Percentiles rank a stretch among this genome's conserved stretches.
Evolutionary conservation across 1,140 invertebrate genomes (phyloP).

Genomic region (Pogonomyrmex californicus): DNA sequence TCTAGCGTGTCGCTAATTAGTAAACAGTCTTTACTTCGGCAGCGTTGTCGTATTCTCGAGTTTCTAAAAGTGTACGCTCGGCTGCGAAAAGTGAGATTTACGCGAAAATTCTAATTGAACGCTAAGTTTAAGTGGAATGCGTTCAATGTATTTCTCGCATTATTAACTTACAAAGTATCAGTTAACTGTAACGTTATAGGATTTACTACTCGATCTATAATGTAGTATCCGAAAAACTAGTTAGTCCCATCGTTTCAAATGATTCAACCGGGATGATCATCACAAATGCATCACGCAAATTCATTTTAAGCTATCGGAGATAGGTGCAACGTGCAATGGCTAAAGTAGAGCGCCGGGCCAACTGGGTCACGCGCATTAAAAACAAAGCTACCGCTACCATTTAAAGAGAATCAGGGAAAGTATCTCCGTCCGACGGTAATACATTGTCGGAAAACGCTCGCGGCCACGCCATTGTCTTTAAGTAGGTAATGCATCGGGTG

Average conservation of each 20-base stretch:
- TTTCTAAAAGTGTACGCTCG: neutral
- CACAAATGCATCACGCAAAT: conserved; percentile 39
- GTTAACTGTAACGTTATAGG: neutral
- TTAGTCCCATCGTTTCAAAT: neutral
- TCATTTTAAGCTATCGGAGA: conserved; percentile 66
- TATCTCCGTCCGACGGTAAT: conserved; percentile 70
- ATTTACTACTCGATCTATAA: conserved; percentile 6
- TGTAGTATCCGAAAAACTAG: neutral
- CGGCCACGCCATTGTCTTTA: conserved; percentile 75
- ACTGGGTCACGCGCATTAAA: conserved; percentile 78
- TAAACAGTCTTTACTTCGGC: neutral
- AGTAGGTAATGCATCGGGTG: conserved; percentile 75
- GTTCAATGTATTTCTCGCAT: neutral
- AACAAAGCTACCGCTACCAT: conserved; percentile 76
- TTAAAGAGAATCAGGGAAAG: conserved; percentile 76
- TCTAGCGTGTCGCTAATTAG: conserved; percentile 44
- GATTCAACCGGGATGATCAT: conserved; percentile 43
- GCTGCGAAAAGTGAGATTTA: conserved; percentile 31
- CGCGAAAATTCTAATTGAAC: conserved; percentile 31
- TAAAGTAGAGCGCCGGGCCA: conserved; percentile 71
- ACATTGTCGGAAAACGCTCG: conserved; percentile 75
- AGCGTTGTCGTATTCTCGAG: neutral
- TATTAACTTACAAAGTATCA: conserved; percentile 9
- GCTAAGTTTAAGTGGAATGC: neutral
- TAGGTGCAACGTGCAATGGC: conserved; percentile 56